Percentiles rank a stretch among this genome's conserved stretches.
These are phyloP conservation scores for Callyntrura sp. DNA, from an alignment of 2,888 invertebrate genomes.

Conservation along the genomic window DNA sequence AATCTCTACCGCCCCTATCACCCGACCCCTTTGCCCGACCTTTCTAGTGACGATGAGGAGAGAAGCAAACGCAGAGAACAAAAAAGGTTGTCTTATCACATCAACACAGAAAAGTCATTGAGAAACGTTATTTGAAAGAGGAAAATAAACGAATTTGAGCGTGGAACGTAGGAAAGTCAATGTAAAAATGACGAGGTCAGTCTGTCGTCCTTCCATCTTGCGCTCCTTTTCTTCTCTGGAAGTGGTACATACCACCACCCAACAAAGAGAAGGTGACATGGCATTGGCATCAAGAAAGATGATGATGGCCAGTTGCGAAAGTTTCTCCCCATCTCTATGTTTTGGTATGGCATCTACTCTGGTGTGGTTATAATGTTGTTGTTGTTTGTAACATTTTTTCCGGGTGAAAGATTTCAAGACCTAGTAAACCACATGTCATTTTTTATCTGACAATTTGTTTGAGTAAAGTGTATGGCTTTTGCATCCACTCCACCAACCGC, in stretches of 20 bases:
- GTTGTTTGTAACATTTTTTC: slow-evolving; percentile 1
- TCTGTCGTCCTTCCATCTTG: not conserved
- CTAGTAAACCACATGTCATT: slow-evolving; percentile 20
- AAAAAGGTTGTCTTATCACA: slow-evolving; percentile 27
- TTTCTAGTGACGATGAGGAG: not conserved
- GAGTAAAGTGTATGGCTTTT: not conserved
- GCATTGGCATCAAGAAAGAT: slow-evolving; percentile 21
- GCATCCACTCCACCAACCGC: slow-evolving; percentile 29
- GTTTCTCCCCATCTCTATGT: too few relatives aligned
- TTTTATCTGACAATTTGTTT: slow-evolving; percentile 10
- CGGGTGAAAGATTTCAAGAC: slow-evolving; percentile 37
- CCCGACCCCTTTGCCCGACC: too few relatives aligned
- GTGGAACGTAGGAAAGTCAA: too few relatives aligned
- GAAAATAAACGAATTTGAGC: too few relatives aligned
- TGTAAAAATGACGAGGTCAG: slow-evolving; percentile 1
- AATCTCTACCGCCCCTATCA: not conserved
- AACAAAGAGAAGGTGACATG: not conserved
- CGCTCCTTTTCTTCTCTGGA: too few relatives aligned
- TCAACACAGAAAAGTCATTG: too few relatives aligned
- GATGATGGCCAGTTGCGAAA: not conserved
- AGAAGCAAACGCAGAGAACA: not conserved
- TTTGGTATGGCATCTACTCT: too few relatives aligned
- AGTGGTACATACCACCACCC: too few relatives aligned
- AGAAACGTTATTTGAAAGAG: too few relatives aligned
- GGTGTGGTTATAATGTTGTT: not conserved